Base-by-base conservation (phyloP, 2,888 invertebrate genomes). In the Pedicia rivosa region DNA sequence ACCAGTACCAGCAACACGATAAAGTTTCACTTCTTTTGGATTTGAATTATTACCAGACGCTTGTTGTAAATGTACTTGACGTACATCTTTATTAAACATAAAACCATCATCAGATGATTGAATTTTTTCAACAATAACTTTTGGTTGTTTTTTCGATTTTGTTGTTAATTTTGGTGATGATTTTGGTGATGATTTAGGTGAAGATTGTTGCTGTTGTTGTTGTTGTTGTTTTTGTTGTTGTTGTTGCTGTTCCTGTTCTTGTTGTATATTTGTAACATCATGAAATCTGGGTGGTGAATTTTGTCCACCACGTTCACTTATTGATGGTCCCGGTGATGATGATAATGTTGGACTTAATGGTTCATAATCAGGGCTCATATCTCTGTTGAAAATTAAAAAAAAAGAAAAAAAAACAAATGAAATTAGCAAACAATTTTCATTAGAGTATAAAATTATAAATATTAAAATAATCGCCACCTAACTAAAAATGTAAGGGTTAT, bases 311-410 rank as follows among this genome's bases (percentile, higher is more conserved):
- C 41, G 40, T 36, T 48, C 46, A 30, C 44, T 46, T 12, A 42
- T 41, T 16, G 46, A 44, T n/a, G 44, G 43, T 6, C 42, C 46
- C 1, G 46, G 45, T 10, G 47, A 47, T 10, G 47, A 47, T 28
- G 47, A 44, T 28, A 47, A 39, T 8, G 44, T 33, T 25, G 48
- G 47, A 40, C 46, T 48, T 17, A 46, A 35, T 9, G 47, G 43
- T 37, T 49, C 48, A 43, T 46, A 47, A 15, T 45, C 46, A 22
- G 48, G 48, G 36, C 46, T 49, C 38, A 46, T 44, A 37, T 49
- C 49, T 10, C 50, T 50, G 16, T 24, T 13, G 28, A 13, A 7
- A 32, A 20, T 26, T 12, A n/a, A 26, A 30, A 14, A 28, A 5
- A 10, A 8, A 10, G 6, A n/a, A n/a, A n/a, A n/a, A n/a, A n/a